Evolutionary conservation across 2,113 vertebrate species (phyloP).

Genomic region (Cynoglossus semilaevis): DNA sequence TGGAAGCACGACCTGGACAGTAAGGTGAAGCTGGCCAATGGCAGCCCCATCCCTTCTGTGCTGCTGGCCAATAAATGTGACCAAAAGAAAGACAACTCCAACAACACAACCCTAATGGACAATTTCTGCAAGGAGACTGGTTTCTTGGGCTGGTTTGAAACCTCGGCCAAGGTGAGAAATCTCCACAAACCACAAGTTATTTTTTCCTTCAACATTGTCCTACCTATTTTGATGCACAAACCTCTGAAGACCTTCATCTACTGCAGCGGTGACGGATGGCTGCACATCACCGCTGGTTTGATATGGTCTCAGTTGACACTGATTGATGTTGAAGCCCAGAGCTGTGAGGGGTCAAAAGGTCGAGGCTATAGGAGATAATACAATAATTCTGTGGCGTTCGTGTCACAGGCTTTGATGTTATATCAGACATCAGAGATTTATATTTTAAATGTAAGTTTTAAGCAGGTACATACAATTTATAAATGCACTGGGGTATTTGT

Average conservation of each 20-base stretch:
- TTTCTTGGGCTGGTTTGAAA: constrained; percentile 96
- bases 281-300: constrained; percentile 14
- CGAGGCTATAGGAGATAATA: constrained; percentile 22
- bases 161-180: constrained; percentile 91
- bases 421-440: background rate
- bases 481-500: too few relatives aligned
- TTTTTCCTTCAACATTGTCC: background rate
- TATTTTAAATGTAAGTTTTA: too few relatives aligned
- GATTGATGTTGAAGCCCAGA: constrained; percentile 25
- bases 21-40: constrained; percentile 93
- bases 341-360: constrained; percentile 5
- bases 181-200: too few relatives aligned
- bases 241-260: too few relatives aligned
- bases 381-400: constrained; percentile 9
- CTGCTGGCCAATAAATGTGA: constrained; percentile 98
- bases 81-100: constrained; percentile 85
- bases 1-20: constrained; percentile 98
- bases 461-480: too few relatives aligned
- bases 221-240: too few relatives aligned
- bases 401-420: background rate
- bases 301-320: constrained; percentile 22
- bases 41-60: constrained; percentile 89
- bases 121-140: constrained; percentile 95
- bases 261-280: background rate
- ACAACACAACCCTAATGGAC: constrained; percentile 83